Evolutionary conservation across 2,888 invertebrate species (phyloP), one percentile per base, ranked within the genome.

Genomic region (Bellardia bayeri): DNA sequence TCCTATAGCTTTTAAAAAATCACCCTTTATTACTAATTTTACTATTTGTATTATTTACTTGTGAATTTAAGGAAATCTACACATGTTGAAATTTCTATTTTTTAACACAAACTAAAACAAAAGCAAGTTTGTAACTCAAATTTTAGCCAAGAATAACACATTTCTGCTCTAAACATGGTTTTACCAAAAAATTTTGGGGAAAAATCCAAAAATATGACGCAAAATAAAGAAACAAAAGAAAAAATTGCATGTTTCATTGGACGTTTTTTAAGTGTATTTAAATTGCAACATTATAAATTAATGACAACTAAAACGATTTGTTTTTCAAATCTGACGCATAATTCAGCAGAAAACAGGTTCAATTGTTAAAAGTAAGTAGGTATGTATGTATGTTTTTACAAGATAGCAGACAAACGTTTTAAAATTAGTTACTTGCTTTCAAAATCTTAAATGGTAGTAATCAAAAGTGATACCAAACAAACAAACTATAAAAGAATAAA

Each of bases 251-350:
- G 56, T 74, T 68, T 74, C 40, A 16, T 56, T 16, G 14, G 16
- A 68, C 51, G 56, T 69, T 13, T 42, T 75, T 64, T 51, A 14
- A 30, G 13, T 4, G 23, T 4, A 83, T 66, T 74, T 54, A 56
- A 56, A 56, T 78, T 83, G 56, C 83, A 78, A 78, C 78, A 78
- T 45, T 56, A 56, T n/a, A 54, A 82, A 71, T 49, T 58, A 82
- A 68, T 74, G 82, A 74, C 74, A 68, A 58, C 74, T 33, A 61
- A 82, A 82, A 82, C 58, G n/a, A 74, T 14, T 42, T 30, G 33
- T 61, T 66, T n/a, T 37, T 23, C 23, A 23, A 71, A 68, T 49
- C 68, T 23, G 68, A 45, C 58, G 74, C 75, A 37, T 49, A 49
- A 40, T 49, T 54, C 5, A 16, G 30, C 37, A 33, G 49, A 13